Evolutionary conservation across 1,140 invertebrate species (phyloP).

Genomic region (Habropoda laboriosa): DNA sequence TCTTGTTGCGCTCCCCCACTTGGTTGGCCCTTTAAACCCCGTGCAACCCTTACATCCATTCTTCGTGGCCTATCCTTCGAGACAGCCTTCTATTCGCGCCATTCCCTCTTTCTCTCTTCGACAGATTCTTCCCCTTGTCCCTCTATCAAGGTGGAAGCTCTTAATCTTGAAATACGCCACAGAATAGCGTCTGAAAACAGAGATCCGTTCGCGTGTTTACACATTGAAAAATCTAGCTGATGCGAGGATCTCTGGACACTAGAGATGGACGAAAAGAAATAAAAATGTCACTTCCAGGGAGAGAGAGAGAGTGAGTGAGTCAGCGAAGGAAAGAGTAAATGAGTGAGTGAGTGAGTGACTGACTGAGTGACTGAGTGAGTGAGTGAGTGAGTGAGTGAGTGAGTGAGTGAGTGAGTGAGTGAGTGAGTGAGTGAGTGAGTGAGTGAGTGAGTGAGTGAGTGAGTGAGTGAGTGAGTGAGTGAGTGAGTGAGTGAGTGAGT

Average conservation of each 20-base stretch:
- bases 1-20: not conserved
- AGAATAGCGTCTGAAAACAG: not conserved
- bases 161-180: slow-evolving; percentile 35
- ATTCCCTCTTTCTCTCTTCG: not conserved
- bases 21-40: not conserved
- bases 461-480: no score
- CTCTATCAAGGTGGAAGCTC: slow-evolving; percentile 18
- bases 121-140: not conserved
- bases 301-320: no score
- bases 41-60: not conserved
- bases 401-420: no score
- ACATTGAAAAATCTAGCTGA: slow-evolving; percentile 2
- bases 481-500: no score
- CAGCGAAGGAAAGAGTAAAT: no score
- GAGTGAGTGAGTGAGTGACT: no score
- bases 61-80: not conserved
- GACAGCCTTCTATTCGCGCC: not conserved
- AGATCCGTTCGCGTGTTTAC: slow-evolving; percentile 24
- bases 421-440: no score
- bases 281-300: slow-evolving; percentile 1
- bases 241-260: not conserved
- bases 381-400: no score
- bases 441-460: no score
- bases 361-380: no score
- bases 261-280: not conserved